Base-by-base conservation (phyloP, 2,113 vertebrate genomes). In the Ceyx melanurus region DNA sequence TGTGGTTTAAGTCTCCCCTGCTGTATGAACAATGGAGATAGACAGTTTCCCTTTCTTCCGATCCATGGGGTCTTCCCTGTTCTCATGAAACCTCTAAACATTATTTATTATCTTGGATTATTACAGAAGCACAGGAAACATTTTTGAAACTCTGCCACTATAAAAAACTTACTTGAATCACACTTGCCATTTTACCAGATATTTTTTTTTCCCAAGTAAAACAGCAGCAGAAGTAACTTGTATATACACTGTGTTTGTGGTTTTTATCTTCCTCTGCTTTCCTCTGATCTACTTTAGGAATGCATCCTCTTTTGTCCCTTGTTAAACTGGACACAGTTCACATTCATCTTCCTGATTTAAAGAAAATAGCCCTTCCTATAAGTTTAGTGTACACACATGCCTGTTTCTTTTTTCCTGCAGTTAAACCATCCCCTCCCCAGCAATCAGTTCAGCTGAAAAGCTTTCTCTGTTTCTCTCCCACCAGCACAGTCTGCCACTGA, bases 401-500 rank as follows among this genome's bases (percentile, higher is more conserved):
- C 50, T 73, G 28, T 16, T 82, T 40, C 11, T 58, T 70, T 83
- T 67, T 56, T 20, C 67, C 74, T 31, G 20, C 51, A 75, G 43
- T 22, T 8, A 75, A 67, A 81, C 51, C 28, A 7, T 35, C 10
- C 2, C 23, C 4, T 14, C 22, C 46, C 13, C 54, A 72, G 45
- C 18, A 66, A 29, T 35, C 64, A 48, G 45, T 0, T 46, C 3
- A 84, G 56, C 21, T 5, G 0, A 18, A 10, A 21, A 21, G 46
- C 62, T 84, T 50, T 45, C 17, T 33, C 1, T 48, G 8, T n/a
- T 77, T 57, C 33, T 19, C 26, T 46, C 54, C 48, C 54, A 57
- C 4, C 16, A 64, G 48, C 73, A 31, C 46, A 72, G 53, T 8
- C n/a, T 74, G 50, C 20, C 42, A 8, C 53, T 13, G 35, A 68